Evolutionary conservation across 2,113 vertebrate genomes (phyloP), one percentile per base, ranked within the genome.

Genomic region (Pygoscelis adeliae): DNA sequence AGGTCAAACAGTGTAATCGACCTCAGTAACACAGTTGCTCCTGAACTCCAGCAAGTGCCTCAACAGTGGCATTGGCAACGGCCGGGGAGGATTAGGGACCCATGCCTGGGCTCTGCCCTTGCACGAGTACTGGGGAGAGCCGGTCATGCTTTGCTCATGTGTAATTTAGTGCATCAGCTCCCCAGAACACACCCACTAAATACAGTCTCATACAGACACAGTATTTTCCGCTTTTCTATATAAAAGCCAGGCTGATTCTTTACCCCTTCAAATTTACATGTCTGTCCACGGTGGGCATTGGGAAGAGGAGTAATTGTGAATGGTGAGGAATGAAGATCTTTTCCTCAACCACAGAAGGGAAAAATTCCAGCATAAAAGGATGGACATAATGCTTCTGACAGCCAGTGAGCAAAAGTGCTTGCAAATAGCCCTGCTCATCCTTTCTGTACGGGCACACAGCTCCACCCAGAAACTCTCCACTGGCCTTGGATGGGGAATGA

Each of bases 1-100:
- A 65, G 71, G 18, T 52, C 38, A 63, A 66, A 40, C 18, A 15
- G 34, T 29, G 23, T 5, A 13, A 53, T 3, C 0, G 0, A 15
- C 40, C 30, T 65, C 53, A 29, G 46, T 5, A 49, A 38, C 0
- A 1, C 2, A 3, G 30, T 3, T 65, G 32, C 32, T 80, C 56
- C 83, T 79, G 18, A 91, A 20, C 30, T 46, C 42, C 74, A 69
- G 27, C 66, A 69, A 59, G 56, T 27, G 44, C 46, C 53, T 81
- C 59, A 5, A 11, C 76, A 77, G 49, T 5, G 5, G 23, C 44
- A 49, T 0, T 83, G 38, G 29, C 38, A 66, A 30, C 0, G 0
- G 26, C 6, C 6, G 1, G 55, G 40, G 23, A 59, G 85, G 23
- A 18, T 50, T 29, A n/a, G 27, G 42, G 29, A n/a, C 40, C 15